phyloP scores from a whole-genome alignment of 2,797 vertebrate genomes.

The Carcharodon carcharias region DNA sequence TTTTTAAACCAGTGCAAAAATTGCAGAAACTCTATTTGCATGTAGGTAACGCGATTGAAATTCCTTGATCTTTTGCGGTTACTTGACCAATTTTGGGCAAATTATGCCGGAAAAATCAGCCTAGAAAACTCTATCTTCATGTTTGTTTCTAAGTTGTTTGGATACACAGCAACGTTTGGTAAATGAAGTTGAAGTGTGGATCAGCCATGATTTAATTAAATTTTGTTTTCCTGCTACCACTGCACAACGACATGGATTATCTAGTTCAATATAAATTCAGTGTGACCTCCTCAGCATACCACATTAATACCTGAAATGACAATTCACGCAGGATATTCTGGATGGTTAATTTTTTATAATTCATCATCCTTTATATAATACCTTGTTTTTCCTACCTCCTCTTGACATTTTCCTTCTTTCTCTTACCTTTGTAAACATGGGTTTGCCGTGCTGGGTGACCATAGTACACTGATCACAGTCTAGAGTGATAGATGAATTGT shows the following conservation, averaged over 20 bases:
- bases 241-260: background rate
- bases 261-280: background rate
- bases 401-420: slow-evolving; percentile 32
- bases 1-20: background rate
- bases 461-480: slow-evolving; percentile 98
- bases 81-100: background rate
- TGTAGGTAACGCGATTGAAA: background rate
- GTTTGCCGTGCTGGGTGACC: slow-evolving; percentile 97
- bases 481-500: slow-evolving; percentile 97
- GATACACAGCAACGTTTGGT: too few species aligned
- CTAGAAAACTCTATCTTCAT: background rate
- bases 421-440: slow-evolving; percentile 98
- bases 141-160: background rate
- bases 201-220: too few species aligned
- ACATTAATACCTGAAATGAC: background rate
- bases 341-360: background rate
- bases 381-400: background rate
- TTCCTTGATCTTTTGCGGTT: background rate
- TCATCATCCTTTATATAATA: background rate
- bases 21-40: background rate
- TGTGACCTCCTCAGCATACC: background rate
- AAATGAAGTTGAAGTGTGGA: too few species aligned
- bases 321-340: background rate
- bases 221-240: background rate
- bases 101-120: background rate